Evolutionary conservation across 1,140 invertebrate genomes (phyloP).

Genomic region (Nephotettix cincticeps): DNA sequence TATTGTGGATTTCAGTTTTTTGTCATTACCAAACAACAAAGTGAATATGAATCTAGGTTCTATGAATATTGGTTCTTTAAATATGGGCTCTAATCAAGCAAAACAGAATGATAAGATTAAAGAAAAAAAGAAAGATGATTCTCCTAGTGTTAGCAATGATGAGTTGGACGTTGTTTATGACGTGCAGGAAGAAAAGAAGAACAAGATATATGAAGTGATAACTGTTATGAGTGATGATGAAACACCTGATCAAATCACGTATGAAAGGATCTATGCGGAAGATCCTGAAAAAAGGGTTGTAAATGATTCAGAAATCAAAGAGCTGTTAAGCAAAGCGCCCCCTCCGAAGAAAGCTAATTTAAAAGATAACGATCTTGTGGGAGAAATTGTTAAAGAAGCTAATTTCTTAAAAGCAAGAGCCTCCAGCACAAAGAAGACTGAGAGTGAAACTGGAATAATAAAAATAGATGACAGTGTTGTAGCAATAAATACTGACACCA

Average conservation of each 20-base stretch:
- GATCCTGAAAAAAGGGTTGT: not conserved
- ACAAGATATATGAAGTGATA: conserved; percentile 19
- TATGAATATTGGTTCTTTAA: not conserved
- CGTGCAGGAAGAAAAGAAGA: conserved; percentile 13
- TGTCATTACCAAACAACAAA: not conserved
- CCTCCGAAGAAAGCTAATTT: not conserved
- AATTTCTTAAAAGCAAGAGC: not conserved
- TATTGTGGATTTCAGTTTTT: not conserved
- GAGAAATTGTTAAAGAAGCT: not conserved
- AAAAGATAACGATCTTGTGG: not conserved
- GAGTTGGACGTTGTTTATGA: conserved; percentile 1
- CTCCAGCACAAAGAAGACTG: not conserved
- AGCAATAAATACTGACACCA: not conserved
- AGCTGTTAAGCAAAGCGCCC: not conserved
- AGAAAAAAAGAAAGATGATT: not conserved
- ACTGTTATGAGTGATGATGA: conserved; percentile 19
- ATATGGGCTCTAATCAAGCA: too few relatives aligned
- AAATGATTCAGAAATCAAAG: not conserved
- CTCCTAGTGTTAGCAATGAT: conserved; percentile 9
- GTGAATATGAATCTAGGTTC: not conserved
- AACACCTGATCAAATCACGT: not conserved
- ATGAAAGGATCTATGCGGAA: not conserved
- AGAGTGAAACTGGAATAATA: not conserved
- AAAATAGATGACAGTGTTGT: too few relatives aligned
- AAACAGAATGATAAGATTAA: not conserved